Base-by-base conservation (phyloP, 37 sponge, comb jelly and placozoan genomes). In the Chondrilla cf. caribensis region DNA sequence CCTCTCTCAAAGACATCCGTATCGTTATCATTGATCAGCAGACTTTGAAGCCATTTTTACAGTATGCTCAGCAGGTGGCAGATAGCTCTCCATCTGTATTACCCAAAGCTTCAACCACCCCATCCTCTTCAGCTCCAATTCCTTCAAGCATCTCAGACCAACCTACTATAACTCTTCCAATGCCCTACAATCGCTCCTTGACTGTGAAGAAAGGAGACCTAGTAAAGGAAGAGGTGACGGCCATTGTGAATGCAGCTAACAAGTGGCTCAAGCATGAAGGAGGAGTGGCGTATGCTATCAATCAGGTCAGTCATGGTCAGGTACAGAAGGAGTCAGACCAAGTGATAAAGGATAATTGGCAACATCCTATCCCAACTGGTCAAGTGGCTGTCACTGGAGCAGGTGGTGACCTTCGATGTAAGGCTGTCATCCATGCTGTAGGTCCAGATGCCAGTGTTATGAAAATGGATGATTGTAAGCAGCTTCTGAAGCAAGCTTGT, bases 271-370 rank as follows among this genome's bases (percentile, higher is more conserved):
- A 39, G 2, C 93, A 88, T 51, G 78, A 33, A n/a, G 89, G 83
- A 42, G 93, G 93, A 25, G 89, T 92, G 5, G 93, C 93, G 0
- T 78, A 31, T 35, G 93, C 93, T 31, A 79, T 92, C 2, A 57
- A 80, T 73, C 42, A 38, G 33, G 89, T 87, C 21, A 85, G 92
- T 58, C 24, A 62, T 33, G 73, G 77, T 35, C 77, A 42, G 47
- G 65, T 91, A 54, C 86, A 87, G 64, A 67, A 21, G 26, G 38
- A 68, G 3, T 87, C 80, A 3, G 59, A 78, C 9, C 26, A 51
- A 6, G 67, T 82, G 11, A 76, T 79, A 9, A 32, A 42, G 37
- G 28, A 29, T 5, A 62, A 33, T 25, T 24, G 65, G 59, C 44
- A 39, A 24, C 51, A 72, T n/a, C 31, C 9, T 18, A 36, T 92